phyloP scores from a whole-genome alignment of 2,113 vertebrate species.

The Potamarius usumacintae region DNA sequence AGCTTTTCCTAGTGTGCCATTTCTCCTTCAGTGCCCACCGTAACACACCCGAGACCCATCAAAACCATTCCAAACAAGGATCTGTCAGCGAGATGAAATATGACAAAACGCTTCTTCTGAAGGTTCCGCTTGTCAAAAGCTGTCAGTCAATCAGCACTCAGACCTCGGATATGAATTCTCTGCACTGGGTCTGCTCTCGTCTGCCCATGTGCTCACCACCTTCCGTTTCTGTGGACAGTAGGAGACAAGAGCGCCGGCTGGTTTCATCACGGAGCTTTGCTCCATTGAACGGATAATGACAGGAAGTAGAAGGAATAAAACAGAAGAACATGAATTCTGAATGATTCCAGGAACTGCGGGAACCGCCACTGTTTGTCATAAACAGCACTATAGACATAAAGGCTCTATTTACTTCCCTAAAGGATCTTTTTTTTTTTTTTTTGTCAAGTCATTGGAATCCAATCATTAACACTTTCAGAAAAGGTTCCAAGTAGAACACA shows the following conservation, averaged over 20 bases:
- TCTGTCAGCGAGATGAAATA: slow-evolving; percentile 17
- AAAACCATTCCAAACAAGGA: slow-evolving; percentile 2
- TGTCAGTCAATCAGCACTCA: slow-evolving; percentile 8
- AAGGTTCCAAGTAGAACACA: neutral
- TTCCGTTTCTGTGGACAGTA: neutral
- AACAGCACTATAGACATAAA: neutral
- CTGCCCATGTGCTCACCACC: neutral
- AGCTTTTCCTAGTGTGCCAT: neutral
- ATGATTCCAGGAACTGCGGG: neutral
- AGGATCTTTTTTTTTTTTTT: neutral
- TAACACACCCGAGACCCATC: slow-evolving; percentile 10
- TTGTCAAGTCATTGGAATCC: neutral
- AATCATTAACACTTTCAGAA: neutral
- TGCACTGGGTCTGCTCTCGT: neutral
- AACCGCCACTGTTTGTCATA: neutral
- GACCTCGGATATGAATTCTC: slow-evolving; percentile 8
- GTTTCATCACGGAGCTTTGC: neutral
- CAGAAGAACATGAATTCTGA: neutral
- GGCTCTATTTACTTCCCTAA: neutral
- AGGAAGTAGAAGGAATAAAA: neutral
- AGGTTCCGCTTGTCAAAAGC: slow-evolving; percentile 27
- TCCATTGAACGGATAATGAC: slow-evolving; percentile 3
- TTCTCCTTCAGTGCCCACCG: neutral
- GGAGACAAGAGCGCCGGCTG: neutral
- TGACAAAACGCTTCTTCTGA: slow-evolving; percentile 30